Base-by-base conservation (phyloP, 2,113 vertebrate genomes). In the Tenebrosternarchus preto region DNA sequence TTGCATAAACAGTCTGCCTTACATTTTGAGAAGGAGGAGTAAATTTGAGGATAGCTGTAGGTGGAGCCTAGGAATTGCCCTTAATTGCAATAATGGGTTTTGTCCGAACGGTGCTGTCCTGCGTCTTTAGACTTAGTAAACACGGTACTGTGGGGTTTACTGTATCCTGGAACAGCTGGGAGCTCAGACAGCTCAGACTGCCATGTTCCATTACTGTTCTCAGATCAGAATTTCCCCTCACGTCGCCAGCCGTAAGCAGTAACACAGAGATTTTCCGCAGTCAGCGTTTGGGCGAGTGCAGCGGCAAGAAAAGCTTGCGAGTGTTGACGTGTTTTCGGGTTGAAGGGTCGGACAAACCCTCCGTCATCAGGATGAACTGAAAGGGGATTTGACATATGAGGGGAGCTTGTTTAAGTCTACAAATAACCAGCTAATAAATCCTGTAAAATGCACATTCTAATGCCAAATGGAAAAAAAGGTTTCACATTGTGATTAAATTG, bases 331-430 rank as follows among this genome's bases (percentile, higher is more conserved):
- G 3, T 22, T 39, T 68, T 27, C 64, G 39, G 64, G 36, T 68
- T 15, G 9, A 50, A 33, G 3, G 31, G 2, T 12, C 39, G 64
- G n/a, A 39, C 39, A 68, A 68, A 68, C 39, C 64, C 33, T 9
- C n/a, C 64, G 3, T 68, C n/a, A 68, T 68, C 31, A 68, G 64
- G 64, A 39, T 68, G 7, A 68, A 39, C 39, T n/a, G 36, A 19
- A n/a, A 15, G 64, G 64, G 33, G 4, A 19, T 68, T 1, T 39
- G 64, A 39, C 20, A 39, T 31, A 12, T 39, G 39, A 68, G 64
- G 20, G 7, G 64, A 12, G 33, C 19, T 36, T 68, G 64, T 39
- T 68, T 68, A 68, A 22, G 64, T n/a, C 31, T 20, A 36, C 29
- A 31, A 68, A 39, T 39, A 33, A 0, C 15, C 33, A 9, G 33